Evolutionary conservation across 2,797 vertebrate genomes (phyloP).

Genomic region (Eulemur albifrons): DNA sequence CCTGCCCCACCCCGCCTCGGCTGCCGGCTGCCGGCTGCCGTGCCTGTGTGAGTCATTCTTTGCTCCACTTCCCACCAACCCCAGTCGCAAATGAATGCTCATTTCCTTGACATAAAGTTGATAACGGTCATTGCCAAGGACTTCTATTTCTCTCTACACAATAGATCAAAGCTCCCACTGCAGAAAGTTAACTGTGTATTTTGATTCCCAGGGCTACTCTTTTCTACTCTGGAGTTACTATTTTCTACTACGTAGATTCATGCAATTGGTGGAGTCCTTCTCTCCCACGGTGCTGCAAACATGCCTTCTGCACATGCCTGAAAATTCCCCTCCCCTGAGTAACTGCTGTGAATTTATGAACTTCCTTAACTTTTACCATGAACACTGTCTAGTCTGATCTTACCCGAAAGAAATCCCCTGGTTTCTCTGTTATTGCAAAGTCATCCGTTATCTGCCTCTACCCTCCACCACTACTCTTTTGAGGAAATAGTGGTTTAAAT

Average conservation of each 20-base stretch:
- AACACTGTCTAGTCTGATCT: not conserved
- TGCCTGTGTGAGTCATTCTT: constrained; percentile 39
- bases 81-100: not conserved
- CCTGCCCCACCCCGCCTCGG: not conserved
- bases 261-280: not conserved
- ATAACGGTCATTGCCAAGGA: not conserved
- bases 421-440: not conserved
- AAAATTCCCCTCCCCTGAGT: not conserved
- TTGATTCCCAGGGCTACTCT: not conserved
- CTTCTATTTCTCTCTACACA: not conserved
- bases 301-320: not conserved
- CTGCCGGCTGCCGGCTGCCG: no score
- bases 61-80: constrained; percentile 48
- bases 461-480: not conserved
- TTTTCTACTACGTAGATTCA: not conserved
- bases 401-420: not conserved
- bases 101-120: constrained; percentile 54
- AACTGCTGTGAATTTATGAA: not conserved
- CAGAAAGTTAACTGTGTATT: not conserved
- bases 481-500: not conserved
- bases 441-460: not conserved
- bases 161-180: not conserved
- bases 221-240: not conserved
- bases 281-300: not conserved
- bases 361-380: not conserved